Conservation (phyloP, 2,888 invertebrate species). For the Cephonodes hylas region DNA sequence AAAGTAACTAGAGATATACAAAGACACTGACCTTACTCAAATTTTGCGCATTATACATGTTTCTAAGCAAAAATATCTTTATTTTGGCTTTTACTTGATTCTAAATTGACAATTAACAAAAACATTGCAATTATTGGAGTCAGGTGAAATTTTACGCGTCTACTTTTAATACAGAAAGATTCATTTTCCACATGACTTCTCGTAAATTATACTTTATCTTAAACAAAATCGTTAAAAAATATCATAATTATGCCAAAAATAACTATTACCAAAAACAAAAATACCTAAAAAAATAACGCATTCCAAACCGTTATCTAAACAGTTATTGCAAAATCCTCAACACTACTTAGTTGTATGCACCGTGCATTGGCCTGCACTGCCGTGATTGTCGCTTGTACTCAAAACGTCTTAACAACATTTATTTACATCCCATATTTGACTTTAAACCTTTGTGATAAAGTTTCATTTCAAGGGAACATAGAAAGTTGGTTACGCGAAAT, state of each 20-base stretch:
- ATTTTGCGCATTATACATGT: no score
- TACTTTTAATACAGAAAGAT: no score
- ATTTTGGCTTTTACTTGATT: no score
- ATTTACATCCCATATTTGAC: conserved; percentile 24
- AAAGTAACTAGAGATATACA: no score
- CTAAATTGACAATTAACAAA: no score
- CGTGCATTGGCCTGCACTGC: conserved; percentile 80
- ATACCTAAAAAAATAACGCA: conserved; percentile 19
- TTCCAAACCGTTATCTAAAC: conserved; percentile 32
- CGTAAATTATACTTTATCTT: no score
- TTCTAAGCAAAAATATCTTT: no score
- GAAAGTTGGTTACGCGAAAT: conserved; percentile 15
- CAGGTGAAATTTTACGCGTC: no score
- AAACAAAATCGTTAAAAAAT: no score
- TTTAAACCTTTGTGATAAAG: conserved; percentile 18
- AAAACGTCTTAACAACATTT: conserved; percentile 42
- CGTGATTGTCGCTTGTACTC: conserved; percentile 36
- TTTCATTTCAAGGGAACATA: conserved; percentile 6
- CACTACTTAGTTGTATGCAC: conserved; percentile 80
- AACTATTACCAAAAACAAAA: not conserved
- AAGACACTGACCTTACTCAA: no score
- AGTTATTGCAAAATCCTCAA: conserved; percentile 42
- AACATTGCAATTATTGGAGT: no score
- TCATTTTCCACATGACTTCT: no score
- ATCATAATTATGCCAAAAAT: not conserved